phyloP scores from a whole-genome alignment of 92 coral and sea anemone genomes.

The Epizoanthus ramosus region DNA sequence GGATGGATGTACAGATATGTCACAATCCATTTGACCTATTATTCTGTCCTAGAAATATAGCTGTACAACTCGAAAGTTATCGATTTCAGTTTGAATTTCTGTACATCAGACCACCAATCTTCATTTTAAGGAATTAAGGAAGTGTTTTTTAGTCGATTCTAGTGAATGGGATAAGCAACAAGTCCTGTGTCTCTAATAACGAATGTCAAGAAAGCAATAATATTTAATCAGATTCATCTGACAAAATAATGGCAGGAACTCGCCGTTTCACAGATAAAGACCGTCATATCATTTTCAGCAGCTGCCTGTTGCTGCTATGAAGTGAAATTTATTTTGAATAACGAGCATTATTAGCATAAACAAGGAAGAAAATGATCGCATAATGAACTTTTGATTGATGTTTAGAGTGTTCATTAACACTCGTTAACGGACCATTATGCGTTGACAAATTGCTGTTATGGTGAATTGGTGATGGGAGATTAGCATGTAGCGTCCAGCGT shows the following conservation, averaged over 20 bases:
- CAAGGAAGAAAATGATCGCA: background rate
- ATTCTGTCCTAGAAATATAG: background rate
- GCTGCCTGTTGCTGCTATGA: background rate
- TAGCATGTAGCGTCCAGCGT: background rate
- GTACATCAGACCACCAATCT: background rate
- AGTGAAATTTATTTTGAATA: background rate
- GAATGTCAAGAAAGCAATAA: background rate
- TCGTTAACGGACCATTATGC: background rate
- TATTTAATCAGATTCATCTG: background rate
- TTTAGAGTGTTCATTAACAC: background rate
- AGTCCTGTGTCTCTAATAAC: background rate
- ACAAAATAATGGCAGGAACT: background rate
- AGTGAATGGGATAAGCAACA: background rate
- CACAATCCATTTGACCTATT: background rate
- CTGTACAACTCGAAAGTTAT: background rate
- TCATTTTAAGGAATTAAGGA: background rate
- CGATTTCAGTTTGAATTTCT: background rate
- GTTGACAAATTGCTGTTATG: background rate
- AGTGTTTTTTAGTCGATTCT: background rate
- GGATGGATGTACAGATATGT: background rate
- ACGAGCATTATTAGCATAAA: background rate
- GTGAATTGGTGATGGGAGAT: background rate
- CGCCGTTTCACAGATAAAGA: background rate
- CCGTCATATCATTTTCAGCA: background rate
- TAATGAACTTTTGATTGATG: background rate